phyloP scores from a whole-genome alignment of 2,113 vertebrate species.

The Apaloderma vittatum region DNA sequence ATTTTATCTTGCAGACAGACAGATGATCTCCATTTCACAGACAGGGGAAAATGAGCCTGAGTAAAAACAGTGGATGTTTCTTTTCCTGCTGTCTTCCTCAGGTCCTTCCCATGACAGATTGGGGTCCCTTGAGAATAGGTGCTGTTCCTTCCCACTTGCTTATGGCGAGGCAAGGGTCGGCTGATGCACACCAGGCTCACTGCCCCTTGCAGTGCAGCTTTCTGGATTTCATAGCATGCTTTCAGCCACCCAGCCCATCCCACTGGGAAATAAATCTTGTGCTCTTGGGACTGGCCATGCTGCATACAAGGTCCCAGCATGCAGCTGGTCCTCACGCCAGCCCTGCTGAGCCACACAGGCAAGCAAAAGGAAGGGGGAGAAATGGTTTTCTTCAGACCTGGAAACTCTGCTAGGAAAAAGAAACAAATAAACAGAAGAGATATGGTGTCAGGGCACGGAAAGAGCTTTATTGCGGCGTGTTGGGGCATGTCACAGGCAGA shows the following conservation, averaged over 20 bases:
- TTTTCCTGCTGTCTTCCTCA: background rate
- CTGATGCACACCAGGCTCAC: fast-evolving
- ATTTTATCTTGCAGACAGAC: background rate
- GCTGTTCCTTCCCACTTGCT: background rate
- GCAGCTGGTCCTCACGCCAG: fast-evolving
- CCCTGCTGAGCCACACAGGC: fast-evolving
- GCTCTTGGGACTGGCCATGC: fast-evolving
- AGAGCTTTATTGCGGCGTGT: background rate
- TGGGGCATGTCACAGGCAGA: background rate
- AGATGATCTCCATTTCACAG: background rate
- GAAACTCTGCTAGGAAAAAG: background rate
- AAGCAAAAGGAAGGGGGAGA: background rate
- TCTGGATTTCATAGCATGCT: background rate
- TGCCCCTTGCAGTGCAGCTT: fast-evolving
- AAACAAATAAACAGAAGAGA: fast-evolving
- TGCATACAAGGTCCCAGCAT: background rate
- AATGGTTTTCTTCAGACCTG: background rate
- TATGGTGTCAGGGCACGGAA: fast-evolving
- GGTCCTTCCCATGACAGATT: background rate
- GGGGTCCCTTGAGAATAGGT: background rate
- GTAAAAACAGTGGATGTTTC: background rate
- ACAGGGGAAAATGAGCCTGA: background rate
- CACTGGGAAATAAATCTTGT: background rate
- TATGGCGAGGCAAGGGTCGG: background rate
- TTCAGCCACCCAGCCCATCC: background rate